These are phyloP conservation scores for Desmophyllum pertusum DNA, from an alignment of 92 coral and sea anemone genomes.

Conservation along the genomic window DNA sequence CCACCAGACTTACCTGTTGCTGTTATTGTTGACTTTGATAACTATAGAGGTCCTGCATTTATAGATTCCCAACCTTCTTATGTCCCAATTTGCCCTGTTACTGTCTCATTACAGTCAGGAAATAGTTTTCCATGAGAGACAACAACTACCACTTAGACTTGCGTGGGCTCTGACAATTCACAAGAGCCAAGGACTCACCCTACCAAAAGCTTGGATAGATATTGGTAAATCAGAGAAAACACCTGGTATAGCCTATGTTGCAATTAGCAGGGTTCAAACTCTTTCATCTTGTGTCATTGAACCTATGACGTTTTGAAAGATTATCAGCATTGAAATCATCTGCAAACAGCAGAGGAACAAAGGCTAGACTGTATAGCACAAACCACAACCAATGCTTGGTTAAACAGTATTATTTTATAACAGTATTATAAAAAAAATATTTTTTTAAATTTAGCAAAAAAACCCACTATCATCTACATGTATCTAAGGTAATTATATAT, in stretches of 20 bases:
- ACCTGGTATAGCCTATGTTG: constrained; percentile 55
- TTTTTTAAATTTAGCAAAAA: too few relatives aligned
- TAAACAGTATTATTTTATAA: too few relatives aligned
- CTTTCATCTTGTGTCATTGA: constrained; percentile 33
- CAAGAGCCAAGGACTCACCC: constrained; percentile 54
- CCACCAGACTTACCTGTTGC: constrained; percentile 65
- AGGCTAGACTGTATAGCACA: constrained; percentile 43
- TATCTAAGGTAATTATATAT: too few relatives aligned
- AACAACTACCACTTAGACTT: constrained; percentile 55
- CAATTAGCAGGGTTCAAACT: constrained; percentile 55
- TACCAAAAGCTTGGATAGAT: constrained; percentile 60
- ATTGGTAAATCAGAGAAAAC: constrained; percentile 65
- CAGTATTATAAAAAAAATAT: too few relatives aligned
- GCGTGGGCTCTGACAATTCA: constrained; percentile 60
- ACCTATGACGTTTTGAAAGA: constrained; percentile 8
- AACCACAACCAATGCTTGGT: constrained; percentile 37
- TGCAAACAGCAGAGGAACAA: constrained; percentile 44
- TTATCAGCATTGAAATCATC: constrained; percentile 46
- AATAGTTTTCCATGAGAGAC: constrained; percentile 38
- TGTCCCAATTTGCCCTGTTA: constrained; percentile 58
- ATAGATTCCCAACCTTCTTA: constrained; percentile 26
- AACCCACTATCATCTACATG: too few relatives aligned
- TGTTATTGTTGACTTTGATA: constrained; percentile 60
- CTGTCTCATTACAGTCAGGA: constrained; percentile 26
- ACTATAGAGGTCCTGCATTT: constrained; percentile 53